Conservation (phyloP, 2,113 vertebrate species). For the Ceyx margarethae region DNA sequence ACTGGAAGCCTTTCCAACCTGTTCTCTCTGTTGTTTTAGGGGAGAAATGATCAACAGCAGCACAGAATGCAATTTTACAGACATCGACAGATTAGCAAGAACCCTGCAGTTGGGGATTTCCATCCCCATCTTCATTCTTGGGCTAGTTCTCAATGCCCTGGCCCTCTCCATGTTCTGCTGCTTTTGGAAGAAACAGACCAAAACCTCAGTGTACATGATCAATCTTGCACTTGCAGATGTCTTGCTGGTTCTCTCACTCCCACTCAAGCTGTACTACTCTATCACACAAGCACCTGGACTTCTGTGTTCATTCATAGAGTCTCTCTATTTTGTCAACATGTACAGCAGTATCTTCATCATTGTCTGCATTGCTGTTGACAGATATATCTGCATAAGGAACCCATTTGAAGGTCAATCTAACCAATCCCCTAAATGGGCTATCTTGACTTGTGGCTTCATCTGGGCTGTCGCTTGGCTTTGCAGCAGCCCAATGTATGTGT, state of each 20-base stretch:
- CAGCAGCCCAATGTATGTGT: constrained; percentile 69
- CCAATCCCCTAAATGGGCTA: constrained; percentile 75
- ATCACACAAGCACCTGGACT: fast-evolving
- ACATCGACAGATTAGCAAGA: constrained; percentile 59
- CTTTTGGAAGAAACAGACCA: constrained; percentile 77
- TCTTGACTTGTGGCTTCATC: constrained; percentile 70
- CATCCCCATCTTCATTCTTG: constrained; percentile 82
- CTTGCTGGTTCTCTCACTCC: constrained; percentile 83
- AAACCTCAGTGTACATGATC: constrained; percentile 88
- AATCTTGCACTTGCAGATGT: constrained; percentile 84
- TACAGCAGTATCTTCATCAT: constrained; percentile 90
- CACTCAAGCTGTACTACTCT: constrained; percentile 78
- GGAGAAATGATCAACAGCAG: constrained; percentile 16
- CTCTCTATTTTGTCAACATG: constrained; percentile 85
- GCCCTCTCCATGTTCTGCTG: constrained; percentile 80
- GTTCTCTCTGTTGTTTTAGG: background rate
- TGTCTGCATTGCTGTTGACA: constrained; percentile 84
- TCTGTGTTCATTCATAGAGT: constrained; percentile 80
- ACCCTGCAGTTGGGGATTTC: constrained; percentile 75
- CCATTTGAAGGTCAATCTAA: constrained; percentile 74
- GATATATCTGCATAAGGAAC: constrained; percentile 83
- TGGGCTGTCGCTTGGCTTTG: constrained; percentile 75
- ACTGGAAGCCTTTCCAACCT: background rate
- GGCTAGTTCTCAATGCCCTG: constrained; percentile 77
- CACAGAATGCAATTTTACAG: background rate